A percentile compares a stretch with the other conserved stretches of the same genome.
Conservation (phyloP, 1,140 invertebrate genomes). For the Diorhabda carinulata region DNA sequence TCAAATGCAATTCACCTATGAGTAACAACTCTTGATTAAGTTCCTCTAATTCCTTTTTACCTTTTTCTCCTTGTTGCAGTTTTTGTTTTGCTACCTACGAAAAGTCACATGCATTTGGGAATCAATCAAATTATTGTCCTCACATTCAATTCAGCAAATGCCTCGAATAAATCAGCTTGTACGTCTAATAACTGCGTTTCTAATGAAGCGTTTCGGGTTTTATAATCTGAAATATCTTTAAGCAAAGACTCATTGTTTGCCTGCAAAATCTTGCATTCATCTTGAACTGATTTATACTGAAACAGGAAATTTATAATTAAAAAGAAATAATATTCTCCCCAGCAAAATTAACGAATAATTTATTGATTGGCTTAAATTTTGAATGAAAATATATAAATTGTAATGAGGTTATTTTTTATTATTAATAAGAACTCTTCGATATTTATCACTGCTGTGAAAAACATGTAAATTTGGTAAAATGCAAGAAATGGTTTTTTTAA, state of each 20-base stretch:
- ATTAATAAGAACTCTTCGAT: no score
- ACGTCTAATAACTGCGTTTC: constrained; percentile 41
- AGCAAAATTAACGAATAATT: no score
- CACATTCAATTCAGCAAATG: constrained; percentile 46
- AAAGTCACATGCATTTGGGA: constrained; percentile 3
- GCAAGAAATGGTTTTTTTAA: no score
- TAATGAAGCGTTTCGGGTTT: constrained; percentile 34
- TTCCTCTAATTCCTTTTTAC: constrained; percentile 43
- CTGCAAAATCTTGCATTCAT: constrained; percentile 41
- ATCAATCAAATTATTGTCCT: constrained; percentile 17
- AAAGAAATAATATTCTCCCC: no score
- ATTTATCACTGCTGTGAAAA: no score
- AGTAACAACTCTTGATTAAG: constrained; percentile 47
- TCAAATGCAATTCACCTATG: constrained; percentile 51
- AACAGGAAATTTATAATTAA: constrained; percentile 17
- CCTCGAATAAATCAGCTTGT: constrained; percentile 43
- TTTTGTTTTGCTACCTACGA: constrained; percentile 42
- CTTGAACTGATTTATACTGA: constrained; percentile 45
- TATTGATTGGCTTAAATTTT: no score
- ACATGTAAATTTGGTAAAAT: no score
- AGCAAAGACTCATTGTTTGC: constrained; percentile 30
- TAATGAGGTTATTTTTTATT: no score
- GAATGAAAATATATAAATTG: no score
- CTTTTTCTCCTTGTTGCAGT: constrained; percentile 42
- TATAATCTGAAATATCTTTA: constrained; percentile 33